Conservation (phyloP, 2,797 vertebrate genomes). For the Cryptoprocta ferox region DNA sequence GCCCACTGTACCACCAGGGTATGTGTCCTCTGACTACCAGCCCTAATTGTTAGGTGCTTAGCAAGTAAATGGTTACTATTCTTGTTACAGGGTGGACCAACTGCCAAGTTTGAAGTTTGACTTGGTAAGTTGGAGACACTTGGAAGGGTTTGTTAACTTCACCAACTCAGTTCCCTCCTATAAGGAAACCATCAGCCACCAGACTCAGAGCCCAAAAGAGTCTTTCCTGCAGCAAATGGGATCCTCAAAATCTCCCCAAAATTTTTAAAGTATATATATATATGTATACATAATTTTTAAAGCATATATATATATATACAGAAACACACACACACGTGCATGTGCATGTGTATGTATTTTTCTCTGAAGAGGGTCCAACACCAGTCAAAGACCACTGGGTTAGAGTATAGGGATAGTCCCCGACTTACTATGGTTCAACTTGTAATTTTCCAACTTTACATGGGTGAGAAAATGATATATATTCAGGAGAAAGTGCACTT, state of each 20-base stretch:
- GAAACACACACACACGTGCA: not conserved
- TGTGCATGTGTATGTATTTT: not conserved
- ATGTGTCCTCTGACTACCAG: not conserved
- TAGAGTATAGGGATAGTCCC: not conserved
- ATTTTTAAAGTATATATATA: not conserved
- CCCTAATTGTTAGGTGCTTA: not conserved
- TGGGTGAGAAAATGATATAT: not conserved
- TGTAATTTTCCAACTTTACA: not conserved
- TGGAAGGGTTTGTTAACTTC: not conserved
- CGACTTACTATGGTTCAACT: not conserved
- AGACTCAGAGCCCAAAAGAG: not conserved
- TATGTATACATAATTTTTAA: not conserved
- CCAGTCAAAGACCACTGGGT: not conserved
- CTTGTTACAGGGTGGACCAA: not conserved
- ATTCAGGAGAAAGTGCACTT: not conserved
- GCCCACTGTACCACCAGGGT: not conserved
- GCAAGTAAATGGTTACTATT: not conserved
- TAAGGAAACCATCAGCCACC: not conserved
- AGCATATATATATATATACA: not conserved
- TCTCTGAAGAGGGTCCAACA: constrained; percentile 9
- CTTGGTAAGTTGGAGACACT: not conserved
- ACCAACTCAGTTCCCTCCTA: not conserved
- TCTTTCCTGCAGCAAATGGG: not conserved
- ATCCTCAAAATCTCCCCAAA: not conserved
- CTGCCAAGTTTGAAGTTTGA: not conserved